Base-by-base conservation (phyloP, 1,140 invertebrate genomes). In the Aricia agestis region DNA sequence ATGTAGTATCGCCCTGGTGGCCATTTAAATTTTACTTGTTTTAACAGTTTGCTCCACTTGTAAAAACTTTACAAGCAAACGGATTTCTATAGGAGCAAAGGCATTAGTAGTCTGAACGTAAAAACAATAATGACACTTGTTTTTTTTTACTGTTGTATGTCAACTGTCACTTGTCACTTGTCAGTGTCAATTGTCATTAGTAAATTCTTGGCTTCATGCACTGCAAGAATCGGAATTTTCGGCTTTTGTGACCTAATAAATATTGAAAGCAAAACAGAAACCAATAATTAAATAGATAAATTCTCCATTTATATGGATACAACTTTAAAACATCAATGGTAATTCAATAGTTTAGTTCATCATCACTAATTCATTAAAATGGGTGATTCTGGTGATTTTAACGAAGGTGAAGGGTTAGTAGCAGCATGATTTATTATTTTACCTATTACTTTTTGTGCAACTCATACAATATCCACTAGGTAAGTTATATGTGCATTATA, bases 401-500 rank as follows among this genome's bases (percentile, higher is more conserved):
- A 83, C 78, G 85, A 86, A 72, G 88, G 83, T 87, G 86, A 89
- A 73, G 87, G 90, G 90, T 91, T 88, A 91, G 87, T 88, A 86
- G 73, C 73, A 71, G 72, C 74, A 73, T 77, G 76, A 81, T 79
- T 79, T 66, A 74, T 70, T 73, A 67, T 74, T 70, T 65, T 71
- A 68, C 58, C 57, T 18, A 63, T 73, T 72, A 25, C 74, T 52
- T 13, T 52, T 1, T 52, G 45, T 52, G 11, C 45, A 52, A 11
- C 10, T 52, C 10, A 13, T 4, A 52, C 5, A 52, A 52, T 52
- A 13, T 13, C 13, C 45, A 52, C 11, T 52, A 13, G 45, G 45
- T 52, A 52, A 36, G 36, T 52, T 52, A 52, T 52, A 13, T 52
- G 11, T 9, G 6, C 41, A 42, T 1, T 42, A 42, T 11, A 7